Evolutionary conservation across 1,140 invertebrate species (phyloP).

Genomic region (Cheumatopsyche charites): DNA sequence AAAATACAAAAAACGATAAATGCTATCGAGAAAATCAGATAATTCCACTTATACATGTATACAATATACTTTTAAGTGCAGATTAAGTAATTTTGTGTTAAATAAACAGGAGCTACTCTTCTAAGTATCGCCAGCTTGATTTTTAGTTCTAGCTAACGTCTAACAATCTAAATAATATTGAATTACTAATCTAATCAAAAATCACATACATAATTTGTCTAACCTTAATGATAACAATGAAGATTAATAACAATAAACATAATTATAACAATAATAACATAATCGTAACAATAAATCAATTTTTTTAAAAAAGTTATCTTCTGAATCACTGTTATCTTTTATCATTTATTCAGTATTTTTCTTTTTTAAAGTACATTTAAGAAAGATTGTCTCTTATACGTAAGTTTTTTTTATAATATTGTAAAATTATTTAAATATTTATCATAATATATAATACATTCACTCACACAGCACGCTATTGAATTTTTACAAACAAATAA

Average conservation of each 20-base stretch:
- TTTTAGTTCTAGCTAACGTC: constrained; percentile 39
- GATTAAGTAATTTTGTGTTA: neutral
- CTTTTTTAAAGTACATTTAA: constrained; percentile 29
- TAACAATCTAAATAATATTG: constrained; percentile 43
- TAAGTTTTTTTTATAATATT: constrained; percentile 3
- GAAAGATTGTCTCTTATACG: constrained; percentile 46
- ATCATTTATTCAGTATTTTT: neutral
- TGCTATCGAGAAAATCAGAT: neutral
- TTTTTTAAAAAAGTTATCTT: constrained; percentile 18
- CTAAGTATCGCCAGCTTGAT: constrained; percentile 18
- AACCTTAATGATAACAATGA: constrained; percentile 42
- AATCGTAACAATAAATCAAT: constrained; percentile 2
- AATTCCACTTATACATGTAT: neutral
- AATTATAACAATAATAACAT: no score
- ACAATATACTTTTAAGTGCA: neutral
- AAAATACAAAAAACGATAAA: constrained; percentile 20
- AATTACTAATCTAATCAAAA: constrained; percentile 46
- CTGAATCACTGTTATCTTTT: constrained; percentile 24
- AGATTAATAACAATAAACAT: no score
- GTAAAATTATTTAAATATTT: constrained; percentile 8
- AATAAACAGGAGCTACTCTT: constrained; percentile 14
- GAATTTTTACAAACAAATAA: constrained; percentile 8
- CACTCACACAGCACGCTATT: constrained; percentile 4
- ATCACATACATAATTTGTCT: constrained; percentile 48
- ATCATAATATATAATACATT: constrained; percentile 8